Conservation (phyloP, 2,888 invertebrate genomes). For the Cristatella mucedo region DNA sequence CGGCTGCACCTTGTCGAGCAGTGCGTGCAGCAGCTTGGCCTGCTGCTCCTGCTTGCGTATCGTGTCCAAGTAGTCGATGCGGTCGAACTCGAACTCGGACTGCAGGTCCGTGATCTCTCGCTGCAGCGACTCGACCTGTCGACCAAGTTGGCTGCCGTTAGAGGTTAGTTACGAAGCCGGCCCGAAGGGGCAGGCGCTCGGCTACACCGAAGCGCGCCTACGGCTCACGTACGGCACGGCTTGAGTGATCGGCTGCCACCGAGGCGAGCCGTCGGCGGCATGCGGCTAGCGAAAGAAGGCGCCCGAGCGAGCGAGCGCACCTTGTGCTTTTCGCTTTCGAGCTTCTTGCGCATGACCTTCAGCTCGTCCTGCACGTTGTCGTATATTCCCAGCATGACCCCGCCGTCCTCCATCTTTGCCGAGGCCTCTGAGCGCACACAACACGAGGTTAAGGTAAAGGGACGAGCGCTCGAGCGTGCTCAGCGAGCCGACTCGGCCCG, state of each 20-base stretch:
- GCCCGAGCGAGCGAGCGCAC: slow-evolving; percentile 28
- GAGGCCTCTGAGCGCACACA: slow-evolving; percentile 30
- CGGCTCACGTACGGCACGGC: too few species aligned
- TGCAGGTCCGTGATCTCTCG: slow-evolving; percentile 60
- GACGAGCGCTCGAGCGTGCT: too few species aligned
- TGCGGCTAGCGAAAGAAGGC: too few species aligned
- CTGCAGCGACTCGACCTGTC: slow-evolving; percentile 50
- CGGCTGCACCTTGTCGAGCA: slow-evolving; percentile 44
- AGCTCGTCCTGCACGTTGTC: slow-evolving; percentile 58
- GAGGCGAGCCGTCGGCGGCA: too few species aligned
- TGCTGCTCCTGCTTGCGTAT: slow-evolving; percentile 57
- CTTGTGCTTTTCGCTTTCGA: slow-evolving; percentile 51
- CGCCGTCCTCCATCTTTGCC: slow-evolving; percentile 50
- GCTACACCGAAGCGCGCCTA: too few species aligned
- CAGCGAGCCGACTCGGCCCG: too few species aligned
- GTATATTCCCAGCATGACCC: slow-evolving; percentile 54
- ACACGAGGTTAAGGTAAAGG: too few species aligned
- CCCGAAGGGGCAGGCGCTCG: too few species aligned
- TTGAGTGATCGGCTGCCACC: too few species aligned
- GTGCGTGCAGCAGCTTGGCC: slow-evolving; percentile 47
- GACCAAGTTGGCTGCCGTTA: too few species aligned
- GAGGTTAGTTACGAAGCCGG: too few species aligned
- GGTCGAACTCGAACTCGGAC: slow-evolving; percentile 61
- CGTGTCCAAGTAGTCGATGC: slow-evolving; percentile 66
- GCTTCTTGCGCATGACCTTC: slow-evolving; percentile 51